Percentiles rank a stretch among this genome's conserved stretches.
Evolutionary conservation across 2,888 invertebrate species (phyloP).

Genomic region (Cataglyphis cursor): DNA sequence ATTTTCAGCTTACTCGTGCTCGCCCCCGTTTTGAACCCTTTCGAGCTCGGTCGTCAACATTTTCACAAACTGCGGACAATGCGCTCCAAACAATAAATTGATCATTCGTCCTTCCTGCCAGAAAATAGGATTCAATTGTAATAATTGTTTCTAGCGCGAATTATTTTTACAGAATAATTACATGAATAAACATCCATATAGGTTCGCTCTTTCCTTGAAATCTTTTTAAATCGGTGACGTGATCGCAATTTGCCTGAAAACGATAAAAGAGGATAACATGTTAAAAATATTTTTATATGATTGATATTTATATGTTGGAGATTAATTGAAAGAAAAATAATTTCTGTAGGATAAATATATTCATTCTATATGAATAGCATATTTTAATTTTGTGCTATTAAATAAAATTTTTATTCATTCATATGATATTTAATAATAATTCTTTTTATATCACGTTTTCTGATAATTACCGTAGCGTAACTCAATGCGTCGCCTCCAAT

Average conservation of each 20-base stretch:
- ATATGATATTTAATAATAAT: slow-evolving; percentile 10
- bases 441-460: not conserved
- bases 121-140: slow-evolving; percentile 1
- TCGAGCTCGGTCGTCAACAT: slow-evolving; percentile 90
- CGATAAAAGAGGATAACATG: not conserved
- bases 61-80: slow-evolving; percentile 93
- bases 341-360: not conserved
- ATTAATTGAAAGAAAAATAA: not conserved
- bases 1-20: slow-evolving; percentile 79
- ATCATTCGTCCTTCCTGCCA: slow-evolving; percentile 92
- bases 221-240: slow-evolving; percentile 91
- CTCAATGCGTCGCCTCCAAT: slow-evolving; percentile 94
- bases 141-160: not conserved
- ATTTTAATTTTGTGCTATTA: not conserved
- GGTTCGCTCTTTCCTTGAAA: slow-evolving; percentile 96
- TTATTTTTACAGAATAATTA: slow-evolving; percentile 65
- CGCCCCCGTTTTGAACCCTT: slow-evolving; percentile 79
- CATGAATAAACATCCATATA: slow-evolving; percentile 94
- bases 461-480: slow-evolving; percentile 91
- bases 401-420: slow-evolving; percentile 5
- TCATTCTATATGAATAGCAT: not conserved
- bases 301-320: not conserved
- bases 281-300: not conserved
- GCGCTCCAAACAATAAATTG: slow-evolving; percentile 94
- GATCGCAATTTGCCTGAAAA: slow-evolving; percentile 88